Conservation (phyloP, 2,113 vertebrate species). For the Lutjanus erythropterus region DNA sequence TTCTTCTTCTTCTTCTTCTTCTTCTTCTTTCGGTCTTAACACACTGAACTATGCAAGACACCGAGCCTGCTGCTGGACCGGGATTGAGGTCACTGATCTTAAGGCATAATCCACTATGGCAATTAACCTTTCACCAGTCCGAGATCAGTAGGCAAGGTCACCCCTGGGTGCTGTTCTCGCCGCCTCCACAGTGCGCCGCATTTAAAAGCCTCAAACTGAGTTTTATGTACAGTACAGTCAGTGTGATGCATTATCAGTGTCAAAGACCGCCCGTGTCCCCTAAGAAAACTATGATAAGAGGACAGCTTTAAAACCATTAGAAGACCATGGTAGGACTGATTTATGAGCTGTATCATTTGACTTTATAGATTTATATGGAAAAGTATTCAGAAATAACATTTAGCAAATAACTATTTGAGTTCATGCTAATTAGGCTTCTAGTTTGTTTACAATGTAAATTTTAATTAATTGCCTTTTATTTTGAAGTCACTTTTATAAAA, state of each 20-base stretch:
- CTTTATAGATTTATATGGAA: background rate
- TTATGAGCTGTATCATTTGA: background rate
- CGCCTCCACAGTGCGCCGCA: conserved; percentile 72
- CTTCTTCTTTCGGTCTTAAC: conserved; percentile 32
- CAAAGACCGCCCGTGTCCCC: conserved; percentile 6
- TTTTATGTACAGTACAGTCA: conserved; percentile 52
- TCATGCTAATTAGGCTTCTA: background rate
- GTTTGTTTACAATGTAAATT: background rate
- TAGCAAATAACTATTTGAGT: background rate
- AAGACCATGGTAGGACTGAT: background rate
- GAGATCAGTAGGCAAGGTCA: conserved; percentile 85
- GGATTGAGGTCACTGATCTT: conserved; percentile 81
- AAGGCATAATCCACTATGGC: conserved; percentile 85
- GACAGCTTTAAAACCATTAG: conserved; percentile 1
- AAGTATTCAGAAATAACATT: background rate
- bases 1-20: no score
- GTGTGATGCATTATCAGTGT: conserved; percentile 54
- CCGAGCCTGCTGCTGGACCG: conserved; percentile 57
- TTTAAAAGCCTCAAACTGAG: conserved; percentile 64
- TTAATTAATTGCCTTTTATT: background rate
- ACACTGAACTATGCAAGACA: conserved; percentile 67
- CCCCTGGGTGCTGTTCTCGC: conserved; percentile 78
- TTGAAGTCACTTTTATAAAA: background rate
- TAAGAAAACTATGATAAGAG: conserved; percentile 1
- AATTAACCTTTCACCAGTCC: conserved; percentile 84